Evolutionary conservation across 2,888 invertebrate species (phyloP), one percentile per base, ranked within the genome.

Genomic region (Laothoe populi): DNA sequence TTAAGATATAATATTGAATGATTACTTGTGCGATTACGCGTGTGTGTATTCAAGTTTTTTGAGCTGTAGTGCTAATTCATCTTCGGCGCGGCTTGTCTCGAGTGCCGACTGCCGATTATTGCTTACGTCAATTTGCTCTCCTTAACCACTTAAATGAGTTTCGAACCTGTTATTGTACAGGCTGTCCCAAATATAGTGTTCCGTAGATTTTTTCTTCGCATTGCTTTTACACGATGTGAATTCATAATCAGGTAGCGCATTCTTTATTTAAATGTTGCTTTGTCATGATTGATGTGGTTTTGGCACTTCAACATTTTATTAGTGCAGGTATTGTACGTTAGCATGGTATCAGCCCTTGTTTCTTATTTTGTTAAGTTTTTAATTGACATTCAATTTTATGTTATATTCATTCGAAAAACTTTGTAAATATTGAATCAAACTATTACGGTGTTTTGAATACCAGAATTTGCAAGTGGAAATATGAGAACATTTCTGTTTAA

Each of bases 151-250:
- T 26, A 19, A 35, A 46, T 65, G 62, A 65, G 58, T 62, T 70
- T 60, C 63, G 49, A 31, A 64, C 66, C 57, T 40, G 66, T 67
- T n/a, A n/a, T n/a, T 44, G 21, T 64, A 66, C 65, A 64, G 63
- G 63, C 44, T 62, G 72, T 63, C 65, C 72, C 71, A 73, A 75
- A 74, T 79, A 74, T 70, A 71, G 72, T 63, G 62, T 59, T 61
- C 68, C 67, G 10, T 49, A 0, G 5, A 60, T 40, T 13, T 40
- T 45, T 26, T 59, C 23, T 23, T 26, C 48, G 24, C 48, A 5
- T 24, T n/a, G 24, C 23, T 11, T 59, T 21, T 11, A 23, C 24
- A 26, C 10, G 48, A 48, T 40, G 46, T 24, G 60, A 49, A 60
- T 60, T 16, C 60, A n/a, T 38, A 48, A 60, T 46, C 31, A 46